Evolutionary conservation across 53 echinoderm and acorn worm genomes (phyloP), one percentile per base, ranked within the genome.

Genomic region (Stichopus horrens): DNA sequence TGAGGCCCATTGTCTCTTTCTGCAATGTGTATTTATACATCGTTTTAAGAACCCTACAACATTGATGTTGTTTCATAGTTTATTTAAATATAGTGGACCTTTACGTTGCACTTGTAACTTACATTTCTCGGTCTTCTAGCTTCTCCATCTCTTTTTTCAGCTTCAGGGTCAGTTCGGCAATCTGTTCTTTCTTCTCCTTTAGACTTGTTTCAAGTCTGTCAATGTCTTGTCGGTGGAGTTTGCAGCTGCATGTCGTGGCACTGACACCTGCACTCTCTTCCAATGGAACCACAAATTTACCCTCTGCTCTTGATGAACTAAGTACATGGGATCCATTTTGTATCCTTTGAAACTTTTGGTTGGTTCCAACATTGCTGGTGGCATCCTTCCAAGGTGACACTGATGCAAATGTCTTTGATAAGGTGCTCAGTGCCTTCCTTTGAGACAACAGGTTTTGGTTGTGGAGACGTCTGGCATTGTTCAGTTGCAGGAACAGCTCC

Each of bases 91-190:
- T 63, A 16, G 16, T 9, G 7, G 9, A 13, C 11, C 63, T 5
- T 8, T 63, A 77, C 23, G 16, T 54, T 55, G n/a, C 79, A 21
- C 18, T 6, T 11, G 23, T 23, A 9, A 19, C 79, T 76, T 66
- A 90, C 91, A 87, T 81, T 13, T 91, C 91, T 82, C 74, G 87
- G 9, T 74, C 52, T 88, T 91, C 81, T 23, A 88, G 74, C 6
- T 74, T 54, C 21, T 82, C 73, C 73, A 91, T 58, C 11, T 80
- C 74, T 9, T 91, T 79, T 60, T 91, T 74, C 53, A 91, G 81
- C 59, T 88, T 66, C n/a, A 81, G 52, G 53, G 59, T 58, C 5
- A 91, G 91, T 16, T 56, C 81, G 4, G 88, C 88, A n/a, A 91
- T 81, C 75, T 91, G 87, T 57, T 71, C 74, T 13, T 79, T 91